Base-by-base conservation (phyloP, 2,888 invertebrate genomes). In the Gibbula magus region DNA sequence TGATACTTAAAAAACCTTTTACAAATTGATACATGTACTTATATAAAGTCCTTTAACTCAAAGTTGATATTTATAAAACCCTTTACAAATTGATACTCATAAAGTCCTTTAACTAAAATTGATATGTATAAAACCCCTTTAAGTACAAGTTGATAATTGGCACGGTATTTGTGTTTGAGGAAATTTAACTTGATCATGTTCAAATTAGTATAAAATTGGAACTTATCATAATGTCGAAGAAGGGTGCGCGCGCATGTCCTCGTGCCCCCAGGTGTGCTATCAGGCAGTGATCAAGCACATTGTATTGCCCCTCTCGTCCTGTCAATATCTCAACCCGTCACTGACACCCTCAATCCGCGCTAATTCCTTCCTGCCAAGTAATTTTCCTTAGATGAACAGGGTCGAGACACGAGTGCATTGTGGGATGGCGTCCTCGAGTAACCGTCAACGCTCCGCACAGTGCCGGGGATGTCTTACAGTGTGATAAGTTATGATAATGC, bases 401-500 rank as follows among this genome's bases (percentile, higher is more conserved):
- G 29, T 39, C 32, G 20, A 10, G 35, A 39, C 10, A 13, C 32
- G 39, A 70, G 35, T 39, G 32, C 70, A 70, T 70, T 35, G 35
- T 32, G 29, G 29, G 70, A 32, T 39, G 20, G 35, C 35, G 70
- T 70, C 10, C 29, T 35, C 35, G n/a, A 70, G 70, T 32, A n/a
- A 20, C 70, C 1, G 35, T 70, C 32, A 39, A 70, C 32, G 35
- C 20, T 39, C 35, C 45, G 45, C 45, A 13, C 45, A 45, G 45
- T 70, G 20, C 35, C 35, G 10, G 70, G 35, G 35, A 20, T 70
- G 35, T 70, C 39, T 20, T 18, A 35, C 39, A 32, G 20, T 20
- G 32, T 70, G 70, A 70, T 20, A 70, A 70, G 70, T 70, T 70
- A 70, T 39, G 35, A 39, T 70, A 39, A 70, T 35, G 70, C 70